A percentile compares a stretch with the other conserved stretches of the same genome.
Conservation (phyloP, 2,797 vertebrate species). For the Eulemur coronatus region DNA sequence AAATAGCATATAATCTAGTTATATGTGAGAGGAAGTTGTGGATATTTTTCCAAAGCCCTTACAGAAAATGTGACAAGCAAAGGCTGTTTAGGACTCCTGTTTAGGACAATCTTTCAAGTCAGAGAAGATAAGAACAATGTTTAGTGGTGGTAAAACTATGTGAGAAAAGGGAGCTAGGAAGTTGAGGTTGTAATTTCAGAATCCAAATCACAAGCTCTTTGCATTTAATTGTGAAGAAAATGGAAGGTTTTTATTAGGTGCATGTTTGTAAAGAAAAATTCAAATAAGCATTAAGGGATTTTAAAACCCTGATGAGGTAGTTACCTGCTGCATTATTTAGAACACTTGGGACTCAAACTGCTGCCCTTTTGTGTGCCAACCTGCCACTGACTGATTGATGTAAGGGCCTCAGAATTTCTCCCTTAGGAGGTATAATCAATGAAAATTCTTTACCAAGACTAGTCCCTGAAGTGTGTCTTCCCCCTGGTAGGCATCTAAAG, state of each 20-base stretch:
- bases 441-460: conserved; percentile 53
- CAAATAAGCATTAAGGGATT: conserved; percentile 54
- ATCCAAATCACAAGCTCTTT: background rate
- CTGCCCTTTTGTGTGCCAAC: conserved; percentile 44
- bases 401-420: conserved; percentile 47
- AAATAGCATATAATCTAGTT: background rate
- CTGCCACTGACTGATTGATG: conserved; percentile 34
- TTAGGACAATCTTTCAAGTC: background rate
- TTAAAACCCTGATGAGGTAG: conserved; percentile 58
- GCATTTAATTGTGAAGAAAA: conserved; percentile 42
- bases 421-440: conserved; percentile 53
- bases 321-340: conserved; percentile 69
- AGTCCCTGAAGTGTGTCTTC: background rate
- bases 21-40: background rate
- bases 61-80: background rate
- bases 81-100: background rate
- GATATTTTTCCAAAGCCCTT: background rate
- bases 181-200: background rate
- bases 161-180: background rate
- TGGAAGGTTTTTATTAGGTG: conserved; percentile 63
- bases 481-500: background rate
- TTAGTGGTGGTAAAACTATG: background rate
- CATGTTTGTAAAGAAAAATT: conserved; percentile 66
- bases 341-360: conserved; percentile 38
- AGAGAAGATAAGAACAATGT: background rate